Evolutionary conservation across 30 jellyfish, hydroid and myxozoan species (phyloP), one percentile per base, ranked within the genome.

Genomic region (Calvadosia cruxmelitensis): DNA sequence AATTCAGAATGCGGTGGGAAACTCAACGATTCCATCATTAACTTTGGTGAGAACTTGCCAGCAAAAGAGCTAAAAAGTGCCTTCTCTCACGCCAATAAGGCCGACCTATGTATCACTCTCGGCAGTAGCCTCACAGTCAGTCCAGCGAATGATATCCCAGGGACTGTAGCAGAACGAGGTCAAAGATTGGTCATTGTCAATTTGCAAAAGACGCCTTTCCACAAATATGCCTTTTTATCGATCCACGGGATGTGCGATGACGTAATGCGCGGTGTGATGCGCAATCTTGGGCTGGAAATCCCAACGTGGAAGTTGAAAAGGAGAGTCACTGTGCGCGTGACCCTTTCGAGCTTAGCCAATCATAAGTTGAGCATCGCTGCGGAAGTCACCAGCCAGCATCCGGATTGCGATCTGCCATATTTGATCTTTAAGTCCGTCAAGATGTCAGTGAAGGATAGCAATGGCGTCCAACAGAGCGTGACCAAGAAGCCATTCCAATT

Each of bases 201-300:
- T 68, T 71, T 85, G 50, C 96, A 85, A 50, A 72, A 68, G 61
- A 85, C 96, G 0, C 96, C 96, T 0, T 64, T 85, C 29, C 85
- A 78, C 67, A 51, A 73, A 2, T 50, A 34, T 2, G 84, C 85
- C 24, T 31, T 77, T 2, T 64, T 85, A 20, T 50, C 49, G 26
- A 85, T 85, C 20, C 83, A 85, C 71, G 93, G 93, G n/a, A 63
- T 85, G 79, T 85, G 96, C 49, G 96, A 85, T 53, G 93, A 78
- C 66, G 52, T 85, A 2, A 79, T 74, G 91, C 24, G 13, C 5
- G 91, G 91, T 28, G 68, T 78, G 64, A 78, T 85, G 93, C 70
- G 67, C 48, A 70, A 86, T 26, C 77, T 85, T 28, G 83, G 69
- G 32, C 3, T 78, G 2, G 53, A 81, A 23, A 69, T 85, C n/a